Evolutionary conservation across 2,113 vertebrate species (phyloP).

Genomic region (Microcebus tavaratra): DNA sequence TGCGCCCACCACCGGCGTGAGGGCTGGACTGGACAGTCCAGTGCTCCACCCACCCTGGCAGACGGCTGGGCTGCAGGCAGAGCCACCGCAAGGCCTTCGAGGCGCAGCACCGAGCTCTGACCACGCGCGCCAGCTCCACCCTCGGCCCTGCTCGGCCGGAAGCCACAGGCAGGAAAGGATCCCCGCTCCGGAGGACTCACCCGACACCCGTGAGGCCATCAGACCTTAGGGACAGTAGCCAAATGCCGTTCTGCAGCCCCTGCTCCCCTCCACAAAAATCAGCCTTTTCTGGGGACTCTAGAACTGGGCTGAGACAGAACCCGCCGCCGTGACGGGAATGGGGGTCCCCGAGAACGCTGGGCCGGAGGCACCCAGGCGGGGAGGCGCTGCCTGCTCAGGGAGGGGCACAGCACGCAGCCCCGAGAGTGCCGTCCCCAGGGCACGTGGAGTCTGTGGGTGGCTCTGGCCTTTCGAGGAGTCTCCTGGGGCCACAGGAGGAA

Average conservation of each 20-base stretch:
- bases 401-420: neutral
- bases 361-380: accelerated
- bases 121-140: neutral
- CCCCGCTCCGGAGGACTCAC: neutral
- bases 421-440: neutral
- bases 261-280: neutral
- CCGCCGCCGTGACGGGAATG: neutral
- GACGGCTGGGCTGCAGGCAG: neutral
- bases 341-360: too few species aligned
- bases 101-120: neutral
- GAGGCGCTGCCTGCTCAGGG: accelerated
- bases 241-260: neutral
- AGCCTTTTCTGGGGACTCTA: neutral
- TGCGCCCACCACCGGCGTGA: accelerated
- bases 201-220: neutral
- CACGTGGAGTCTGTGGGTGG: accelerated
- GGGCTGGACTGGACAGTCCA: too few species aligned
- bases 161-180: neutral
- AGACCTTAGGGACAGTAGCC: neutral
- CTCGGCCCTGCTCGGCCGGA: too few species aligned
- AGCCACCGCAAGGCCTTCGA: neutral
- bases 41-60: accelerated
- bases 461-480: neutral
- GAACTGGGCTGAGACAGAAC: neutral
- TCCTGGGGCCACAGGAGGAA: neutral